phyloP scores from a whole-genome alignment of 2,888 invertebrate species.

The Scaptomyza polygonia region DNA sequence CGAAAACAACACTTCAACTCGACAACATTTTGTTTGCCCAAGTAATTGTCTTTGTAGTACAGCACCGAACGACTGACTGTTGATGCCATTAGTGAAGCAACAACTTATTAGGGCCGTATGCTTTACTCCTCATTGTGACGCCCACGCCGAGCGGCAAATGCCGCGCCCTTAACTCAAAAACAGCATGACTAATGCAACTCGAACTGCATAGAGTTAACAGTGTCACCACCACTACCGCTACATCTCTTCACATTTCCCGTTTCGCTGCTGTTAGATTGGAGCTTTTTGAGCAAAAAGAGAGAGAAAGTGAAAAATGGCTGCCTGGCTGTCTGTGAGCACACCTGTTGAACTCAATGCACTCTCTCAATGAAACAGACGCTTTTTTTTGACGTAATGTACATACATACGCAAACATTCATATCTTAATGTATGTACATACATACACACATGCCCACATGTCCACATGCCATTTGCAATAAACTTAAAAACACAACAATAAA shows the following conservation, averaged over 20 bases:
- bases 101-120: constrained; percentile 28
- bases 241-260: not conserved
- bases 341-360: constrained; percentile 59
- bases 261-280: constrained; percentile 3
- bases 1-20: constrained; percentile 43
- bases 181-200: constrained; percentile 58
- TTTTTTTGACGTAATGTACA: constrained; percentile 66
- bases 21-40: constrained; percentile 53
- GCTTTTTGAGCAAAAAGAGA: constrained; percentile 37
- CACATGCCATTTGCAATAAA: constrained; percentile 54
- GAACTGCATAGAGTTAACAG: constrained; percentile 16
- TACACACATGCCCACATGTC: not conserved
- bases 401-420: constrained; percentile 5
- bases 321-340: constrained; percentile 51
- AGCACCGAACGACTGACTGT: constrained; percentile 49
- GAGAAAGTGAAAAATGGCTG: constrained; percentile 65
- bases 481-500: constrained; percentile 50
- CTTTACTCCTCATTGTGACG: constrained; percentile 23
- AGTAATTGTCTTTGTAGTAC: constrained; percentile 62
- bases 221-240: not conserved
- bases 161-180: constrained; percentile 27
- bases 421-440: constrained; percentile 14
- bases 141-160: constrained; percentile 25
- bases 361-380: constrained; percentile 40
- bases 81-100: constrained; percentile 67